phyloP scores from a whole-genome alignment of 2,797 vertebrate genomes.

The Tenualosa ilisha region DNA sequence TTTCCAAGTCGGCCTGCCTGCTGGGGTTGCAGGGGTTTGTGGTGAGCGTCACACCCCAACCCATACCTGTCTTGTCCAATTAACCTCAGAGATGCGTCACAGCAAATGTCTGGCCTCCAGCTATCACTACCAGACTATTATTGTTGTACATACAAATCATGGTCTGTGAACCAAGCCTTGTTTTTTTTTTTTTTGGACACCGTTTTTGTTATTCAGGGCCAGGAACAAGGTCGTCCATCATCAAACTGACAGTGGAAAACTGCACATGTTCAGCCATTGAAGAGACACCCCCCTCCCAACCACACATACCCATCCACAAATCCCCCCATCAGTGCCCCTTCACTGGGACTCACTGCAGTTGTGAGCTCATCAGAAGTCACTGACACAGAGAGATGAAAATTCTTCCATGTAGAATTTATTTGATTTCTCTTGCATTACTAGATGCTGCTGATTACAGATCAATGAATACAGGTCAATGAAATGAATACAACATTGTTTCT shows the following conservation, averaged over 20 bases:
- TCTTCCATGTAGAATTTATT: too few species aligned
- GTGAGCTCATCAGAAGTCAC: too few species aligned
- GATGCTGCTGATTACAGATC: too few species aligned
- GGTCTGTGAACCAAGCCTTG: conserved; percentile 29
- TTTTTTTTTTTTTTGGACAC: conserved; percentile 27
- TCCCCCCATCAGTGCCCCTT: background rate
- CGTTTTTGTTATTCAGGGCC: conserved; percentile 39
- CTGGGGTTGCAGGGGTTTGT: conserved; percentile 62
- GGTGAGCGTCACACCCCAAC: conserved; percentile 64
- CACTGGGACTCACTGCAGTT: too few species aligned
- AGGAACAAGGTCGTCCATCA: conserved; percentile 49
- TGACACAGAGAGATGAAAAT: too few species aligned
- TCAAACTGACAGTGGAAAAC: conserved; percentile 45
- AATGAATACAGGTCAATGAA: too few species aligned
- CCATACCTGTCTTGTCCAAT: conserved; percentile 69
- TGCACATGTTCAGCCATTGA: conserved; percentile 16
- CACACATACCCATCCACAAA: too few species aligned
- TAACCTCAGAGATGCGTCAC: conserved; percentile 65
- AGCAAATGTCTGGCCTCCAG: conserved; percentile 46
- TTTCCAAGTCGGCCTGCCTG: conserved; percentile 55
- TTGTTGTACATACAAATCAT: conserved; percentile 55
- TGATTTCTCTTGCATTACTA: too few species aligned
- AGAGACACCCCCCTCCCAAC: background rate
- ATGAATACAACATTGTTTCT: too few species aligned
- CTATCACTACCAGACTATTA: conserved; percentile 26